These are phyloP conservation scores for Dryoscopus gambensis DNA, from an alignment of 2,113 vertebrate genomes.

Conservation along the genomic window DNA sequence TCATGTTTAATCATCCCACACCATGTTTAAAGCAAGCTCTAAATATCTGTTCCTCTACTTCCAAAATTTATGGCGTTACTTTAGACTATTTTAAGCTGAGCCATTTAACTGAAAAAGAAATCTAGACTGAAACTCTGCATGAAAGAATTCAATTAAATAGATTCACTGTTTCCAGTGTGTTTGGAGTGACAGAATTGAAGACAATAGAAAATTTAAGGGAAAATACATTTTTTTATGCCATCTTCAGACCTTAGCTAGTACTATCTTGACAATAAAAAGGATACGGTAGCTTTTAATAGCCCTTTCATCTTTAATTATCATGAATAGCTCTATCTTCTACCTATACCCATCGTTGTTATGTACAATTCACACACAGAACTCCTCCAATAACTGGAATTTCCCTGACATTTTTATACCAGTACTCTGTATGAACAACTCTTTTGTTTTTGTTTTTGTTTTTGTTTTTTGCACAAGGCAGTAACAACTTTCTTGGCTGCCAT, in stretches of 20 bases:
- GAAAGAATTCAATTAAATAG: slow-evolving; percentile 29
- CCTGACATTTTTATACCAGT: neutral
- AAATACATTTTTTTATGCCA: neutral
- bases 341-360: neutral
- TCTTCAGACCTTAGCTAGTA: neutral
- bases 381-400: neutral
- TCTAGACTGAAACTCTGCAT: neutral
- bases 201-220: neutral
- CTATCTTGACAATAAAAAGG: neutral
- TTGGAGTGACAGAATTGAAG: neutral
- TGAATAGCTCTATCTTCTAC: neutral
- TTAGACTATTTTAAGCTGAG: neutral
- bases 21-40: neutral
- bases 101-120: slow-evolving; percentile 16
- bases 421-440: neutral
- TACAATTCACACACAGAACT: neutral
- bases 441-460: too few relatives aligned
- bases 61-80: neutral
- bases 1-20: neutral
- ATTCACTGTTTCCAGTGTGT: neutral
- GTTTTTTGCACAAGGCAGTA: neutral
- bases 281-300: neutral
- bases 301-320: neutral
- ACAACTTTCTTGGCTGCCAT: neutral
- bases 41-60: neutral